A percentile compares a stretch with the other conserved stretches of the same genome.
phyloP scores from a whole-genome alignment of 2,888 invertebrate genomes.

The Stictocephala bisonia region DNA sequence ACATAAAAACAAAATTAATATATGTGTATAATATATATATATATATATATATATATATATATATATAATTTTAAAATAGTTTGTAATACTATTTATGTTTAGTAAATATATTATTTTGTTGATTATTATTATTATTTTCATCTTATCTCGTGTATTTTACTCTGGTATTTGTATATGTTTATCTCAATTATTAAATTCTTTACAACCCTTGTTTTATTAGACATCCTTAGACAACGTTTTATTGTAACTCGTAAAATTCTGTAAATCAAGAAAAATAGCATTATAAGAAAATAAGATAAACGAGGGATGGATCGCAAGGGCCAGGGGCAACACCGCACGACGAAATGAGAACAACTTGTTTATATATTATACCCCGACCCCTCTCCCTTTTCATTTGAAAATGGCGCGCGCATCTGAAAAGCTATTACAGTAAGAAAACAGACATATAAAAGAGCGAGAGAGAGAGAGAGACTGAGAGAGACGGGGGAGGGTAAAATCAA shows the following conservation, averaged over 20 bases:
- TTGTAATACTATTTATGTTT: no score
- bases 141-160: no score
- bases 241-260: not conserved
- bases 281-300: not conserved
- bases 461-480: constrained; percentile 63
- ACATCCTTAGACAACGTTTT: not conserved
- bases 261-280: not conserved
- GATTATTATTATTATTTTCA: no score
- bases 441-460: constrained; percentile 69
- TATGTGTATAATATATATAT: no score
- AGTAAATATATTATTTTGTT: no score
- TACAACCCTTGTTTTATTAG: not conserved
- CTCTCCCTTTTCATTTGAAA: constrained; percentile 13
- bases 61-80: no score
- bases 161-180: no score
- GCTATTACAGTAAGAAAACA: constrained; percentile 70
- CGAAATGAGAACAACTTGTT: constrained; percentile 59
- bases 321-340: not conserved
- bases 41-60: no score
- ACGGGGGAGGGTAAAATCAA: constrained; percentile 65
- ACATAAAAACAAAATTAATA: no score
- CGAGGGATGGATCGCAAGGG: not conserved
- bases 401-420: constrained; percentile 54
- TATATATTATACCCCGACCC: constrained; percentile 50
- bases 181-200: constrained; percentile 8